Base-by-base conservation (phyloP, 2,113 vertebrate species). In the Physeter macrocephalus region DNA sequence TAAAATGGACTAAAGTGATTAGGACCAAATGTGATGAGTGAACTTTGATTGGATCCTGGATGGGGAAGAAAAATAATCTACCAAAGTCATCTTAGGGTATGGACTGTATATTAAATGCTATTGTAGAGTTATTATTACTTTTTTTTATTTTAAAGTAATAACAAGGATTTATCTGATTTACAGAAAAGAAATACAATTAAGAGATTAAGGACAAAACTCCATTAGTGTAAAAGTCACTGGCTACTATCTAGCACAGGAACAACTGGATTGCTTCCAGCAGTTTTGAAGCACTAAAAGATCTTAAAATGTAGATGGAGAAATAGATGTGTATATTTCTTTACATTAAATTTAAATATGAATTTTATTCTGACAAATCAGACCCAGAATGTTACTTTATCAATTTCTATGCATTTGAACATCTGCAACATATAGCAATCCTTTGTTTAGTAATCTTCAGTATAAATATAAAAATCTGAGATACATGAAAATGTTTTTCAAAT, bases 391-490 rank as follows among this genome's bases (percentile, higher is more conserved):
- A n/a, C n/a, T n/a, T n/a, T n/a, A n/a, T n/a, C n/a, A n/a, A n/a
- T n/a, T n/a, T n/a, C n/a, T n/a, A n/a, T n/a, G n/a, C n/a, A n/a
- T n/a, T n/a, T n/a, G n/a, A n/a, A n/a, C n/a, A n/a, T n/a, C n/a
- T n/a, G n/a, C n/a, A n/a, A n/a, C n/a, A n/a, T n/a, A n/a, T n/a
- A n/a, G n/a, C n/a, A n/a, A n/a, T n/a, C n/a, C n/a, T n/a, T n/a
- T n/a, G n/a, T n/a, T n/a, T n/a, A n/a, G n/a, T n/a, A n/a, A n/a
- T 95, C 81, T 88, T 89, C 96, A 97, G 87, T 97, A 98, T 97
- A 98, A 98, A 98, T 98, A 98, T 78, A 98, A 98, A 98, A 98
- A 98, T 98, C 97, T 96, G 84, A 94, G 31, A 88, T 90, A 93
- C 90, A 64, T 89, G 59, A 98, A 97, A 97, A 95, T 88, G 69